Conservation (phyloP, 2,888 invertebrate genomes). For the Cetonia aurata region DNA sequence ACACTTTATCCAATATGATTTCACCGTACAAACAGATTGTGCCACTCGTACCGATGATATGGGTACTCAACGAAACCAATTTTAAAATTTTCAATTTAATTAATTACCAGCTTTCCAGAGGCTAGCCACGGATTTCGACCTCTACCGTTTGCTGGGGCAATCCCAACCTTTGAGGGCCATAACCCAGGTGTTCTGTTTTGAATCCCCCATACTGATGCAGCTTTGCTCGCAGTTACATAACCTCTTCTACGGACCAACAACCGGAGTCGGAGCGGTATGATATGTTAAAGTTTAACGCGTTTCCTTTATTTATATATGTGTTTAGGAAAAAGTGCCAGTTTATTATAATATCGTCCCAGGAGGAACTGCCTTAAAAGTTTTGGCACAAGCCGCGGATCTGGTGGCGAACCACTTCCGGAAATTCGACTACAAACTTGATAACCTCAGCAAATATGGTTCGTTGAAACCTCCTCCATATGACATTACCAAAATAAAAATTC, state of each 20-base stretch:
- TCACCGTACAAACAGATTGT: constrained; percentile 77
- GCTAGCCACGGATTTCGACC: constrained; percentile 56
- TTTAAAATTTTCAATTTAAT: constrained; percentile 6
- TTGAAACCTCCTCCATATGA: constrained; percentile 72
- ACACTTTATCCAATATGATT: constrained; percentile 71
- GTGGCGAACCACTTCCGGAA: constrained; percentile 68
- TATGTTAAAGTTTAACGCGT: constrained; percentile 1
- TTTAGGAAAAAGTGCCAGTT: constrained; percentile 61
- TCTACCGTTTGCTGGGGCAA: constrained; percentile 56
- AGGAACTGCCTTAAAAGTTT: constrained; percentile 61
- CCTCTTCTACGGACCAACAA: constrained; percentile 61
- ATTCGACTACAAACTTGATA: constrained; percentile 69
- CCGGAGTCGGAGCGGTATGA: constrained; percentile 61
- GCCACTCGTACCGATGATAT: constrained; percentile 71
- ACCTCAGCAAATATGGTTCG: constrained; percentile 68
- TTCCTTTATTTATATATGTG: constrained; percentile 6
- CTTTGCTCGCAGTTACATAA: constrained; percentile 60
- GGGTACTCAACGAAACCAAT: constrained; percentile 60
- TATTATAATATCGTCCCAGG: constrained; percentile 63
- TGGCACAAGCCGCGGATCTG: constrained; percentile 61
- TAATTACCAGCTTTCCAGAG: constrained; percentile 52
- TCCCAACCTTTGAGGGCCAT: constrained; percentile 54
- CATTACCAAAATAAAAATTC: constrained; percentile 71
- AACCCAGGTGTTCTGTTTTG: constrained; percentile 57
- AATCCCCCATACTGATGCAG: constrained; percentile 60